phyloP scores from a whole-genome alignment of 2,113 vertebrate species.

The Prionailurus bengalensis region DNA sequence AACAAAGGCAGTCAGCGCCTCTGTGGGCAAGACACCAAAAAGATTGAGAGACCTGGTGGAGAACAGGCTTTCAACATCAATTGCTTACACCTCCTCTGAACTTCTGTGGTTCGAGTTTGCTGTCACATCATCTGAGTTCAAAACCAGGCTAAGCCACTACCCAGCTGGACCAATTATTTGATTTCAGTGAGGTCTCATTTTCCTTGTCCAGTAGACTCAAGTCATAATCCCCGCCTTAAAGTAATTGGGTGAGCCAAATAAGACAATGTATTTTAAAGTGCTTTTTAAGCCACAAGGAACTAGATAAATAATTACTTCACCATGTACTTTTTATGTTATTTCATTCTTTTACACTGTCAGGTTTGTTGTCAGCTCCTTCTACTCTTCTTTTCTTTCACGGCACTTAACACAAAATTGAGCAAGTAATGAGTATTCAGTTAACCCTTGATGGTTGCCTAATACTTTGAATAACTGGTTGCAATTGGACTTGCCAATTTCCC shows the following conservation, averaged over 20 bases:
- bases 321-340: neutral
- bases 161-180: neutral
- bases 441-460: neutral
- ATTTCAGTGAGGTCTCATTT: neutral
- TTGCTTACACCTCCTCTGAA: neutral
- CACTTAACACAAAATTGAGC: neutral
- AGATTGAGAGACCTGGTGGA: neutral
- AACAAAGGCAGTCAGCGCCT: neutral
- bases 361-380: neutral
- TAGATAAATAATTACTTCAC: neutral
- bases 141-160: neutral
- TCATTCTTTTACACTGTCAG: neutral
- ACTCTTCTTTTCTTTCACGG: neutral
- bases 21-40: neutral
- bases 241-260: neutral
- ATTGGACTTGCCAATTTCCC: neutral
- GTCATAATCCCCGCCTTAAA: constrained; percentile 24
- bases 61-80: neutral
- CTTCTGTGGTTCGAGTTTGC: neutral
- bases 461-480: neutral
- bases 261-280: neutral
- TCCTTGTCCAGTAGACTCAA: neutral
- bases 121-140: neutral
- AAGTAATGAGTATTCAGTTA: neutral
- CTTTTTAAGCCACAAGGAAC: neutral